Evolutionary conservation across 2,113 vertebrate genomes (phyloP), one percentile per base, ranked within the genome.

Genomic region (Phoxinus phoxinus): DNA sequence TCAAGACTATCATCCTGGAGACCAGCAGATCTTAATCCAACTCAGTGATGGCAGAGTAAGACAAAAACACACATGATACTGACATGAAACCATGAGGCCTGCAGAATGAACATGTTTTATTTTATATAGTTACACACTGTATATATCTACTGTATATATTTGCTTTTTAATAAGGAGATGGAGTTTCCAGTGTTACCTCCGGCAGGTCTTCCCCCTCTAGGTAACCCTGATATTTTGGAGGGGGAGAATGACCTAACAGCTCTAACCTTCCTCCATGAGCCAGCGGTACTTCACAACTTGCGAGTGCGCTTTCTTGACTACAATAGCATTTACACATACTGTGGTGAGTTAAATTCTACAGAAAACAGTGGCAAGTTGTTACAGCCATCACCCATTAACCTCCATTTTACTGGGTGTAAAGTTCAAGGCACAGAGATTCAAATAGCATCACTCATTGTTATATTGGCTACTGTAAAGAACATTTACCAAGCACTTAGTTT

Each of bases 261-360:
- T 2, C 94, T 96, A 77, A 96, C 93, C 83, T 95, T 95, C 89
- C 94, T 96, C 10, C 95, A 96, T 0, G 96, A 96, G 86, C 92
- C 95, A 0, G 96, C 95, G 0, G 94, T 96, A 75, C 90, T 96
- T 87, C 95, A 96, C 87, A 96, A 96, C 37, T 93, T 97, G 17
- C 89, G 92, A 0, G 89, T 92, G 63, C 92, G 95, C 30, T 97
- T 96, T 81, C 88, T 96, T 83, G 95, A 96, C 89, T 94, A 93
- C 90, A 95, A 85, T n/a, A 90, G 93, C 90, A 95, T 95, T 89
- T 95, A 95, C 90, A 96, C 95, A 0, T 95, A 94, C 91, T 96
- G 96, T 0, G 93, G 95, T 96, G 91, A 94, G 90, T 71, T 32
- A 25, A 2, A 37, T 32, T 23, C 41, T 41, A 27, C 23, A 44